phyloP scores from a whole-genome alignment of 2,797 vertebrate genomes.

The Platalea minor region DNA sequence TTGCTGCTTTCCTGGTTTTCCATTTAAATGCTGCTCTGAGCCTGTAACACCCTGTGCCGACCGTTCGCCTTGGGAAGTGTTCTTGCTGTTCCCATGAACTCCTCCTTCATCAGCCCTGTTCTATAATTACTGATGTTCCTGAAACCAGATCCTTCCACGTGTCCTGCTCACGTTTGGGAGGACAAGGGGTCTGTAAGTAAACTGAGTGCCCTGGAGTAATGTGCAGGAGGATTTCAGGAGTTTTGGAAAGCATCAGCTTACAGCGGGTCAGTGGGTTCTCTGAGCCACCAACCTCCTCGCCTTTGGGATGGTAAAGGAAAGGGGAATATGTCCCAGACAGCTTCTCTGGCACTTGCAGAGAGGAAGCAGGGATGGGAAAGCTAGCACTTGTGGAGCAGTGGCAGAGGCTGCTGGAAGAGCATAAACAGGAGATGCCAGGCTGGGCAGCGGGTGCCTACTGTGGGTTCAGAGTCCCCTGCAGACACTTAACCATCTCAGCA shows the following conservation, averaged over 20 bases:
- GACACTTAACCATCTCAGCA: not conserved
- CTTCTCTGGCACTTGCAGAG: not conserved
- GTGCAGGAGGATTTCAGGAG: not conserved
- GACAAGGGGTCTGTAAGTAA: not conserved
- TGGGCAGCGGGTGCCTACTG: not conserved
- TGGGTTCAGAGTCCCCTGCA: not conserved
- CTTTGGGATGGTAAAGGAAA: not conserved
- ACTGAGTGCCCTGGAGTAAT: not conserved
- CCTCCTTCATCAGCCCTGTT: not conserved
- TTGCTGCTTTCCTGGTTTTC: not conserved
- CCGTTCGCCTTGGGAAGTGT: not conserved
- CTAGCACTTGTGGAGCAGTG: not conserved
- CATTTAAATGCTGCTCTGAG: not conserved
- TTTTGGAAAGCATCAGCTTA: not conserved
- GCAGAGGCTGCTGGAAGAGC: not conserved
- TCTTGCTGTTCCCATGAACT: not conserved
- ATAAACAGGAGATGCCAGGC: not conserved
- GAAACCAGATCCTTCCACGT: constrained; percentile 39
- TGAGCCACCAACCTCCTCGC: not conserved
- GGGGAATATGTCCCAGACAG: not conserved
- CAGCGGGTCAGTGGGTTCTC: not conserved
- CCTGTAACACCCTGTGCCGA: not conserved
- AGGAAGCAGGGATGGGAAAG: not conserved
- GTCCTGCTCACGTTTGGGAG: not conserved
- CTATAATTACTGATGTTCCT: constrained; percentile 64